Conservation (phyloP, 2,113 vertebrate species). For the Phylloscopus whistleri region DNA sequence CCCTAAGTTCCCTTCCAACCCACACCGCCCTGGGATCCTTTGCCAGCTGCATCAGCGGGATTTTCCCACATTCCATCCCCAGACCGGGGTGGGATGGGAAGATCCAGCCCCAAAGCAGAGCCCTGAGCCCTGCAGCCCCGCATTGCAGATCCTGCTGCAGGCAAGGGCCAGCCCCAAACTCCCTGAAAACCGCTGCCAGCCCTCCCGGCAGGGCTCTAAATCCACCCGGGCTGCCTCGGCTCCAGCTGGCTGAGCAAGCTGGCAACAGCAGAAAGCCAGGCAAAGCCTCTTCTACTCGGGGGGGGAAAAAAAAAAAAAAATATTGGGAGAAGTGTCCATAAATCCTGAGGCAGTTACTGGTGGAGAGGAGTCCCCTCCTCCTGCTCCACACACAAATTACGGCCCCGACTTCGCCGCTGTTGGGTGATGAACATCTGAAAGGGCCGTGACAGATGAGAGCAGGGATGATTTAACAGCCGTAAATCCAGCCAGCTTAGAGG, state of each 20-base stretch:
- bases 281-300: not conserved
- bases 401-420: not conserved
- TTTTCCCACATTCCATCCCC: not conserved
- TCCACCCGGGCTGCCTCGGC: not conserved
- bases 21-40: not conserved
- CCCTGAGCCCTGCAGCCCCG: accelerated
- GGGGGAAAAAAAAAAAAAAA: not conserved
- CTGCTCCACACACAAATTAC: not conserved
- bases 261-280: not conserved
- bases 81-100: not conserved
- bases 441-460: conserved; percentile 12
- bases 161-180: not conserved
- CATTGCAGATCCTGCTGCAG: not conserved
- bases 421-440: conserved; percentile 9
- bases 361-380: not conserved
- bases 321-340: not conserved
- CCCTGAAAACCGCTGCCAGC: not conserved
- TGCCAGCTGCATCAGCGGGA: not conserved
- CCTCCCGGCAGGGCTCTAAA: not conserved
- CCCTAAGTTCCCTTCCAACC: not conserved
- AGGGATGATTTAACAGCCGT: conserved; percentile 41
- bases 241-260: not conserved
- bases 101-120: not conserved
- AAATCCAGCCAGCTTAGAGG: conserved; percentile 53
- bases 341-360: not conserved